phyloP scores from a whole-genome alignment of 2,113 vertebrate genomes.

The Lipotes vexillifer region DNA sequence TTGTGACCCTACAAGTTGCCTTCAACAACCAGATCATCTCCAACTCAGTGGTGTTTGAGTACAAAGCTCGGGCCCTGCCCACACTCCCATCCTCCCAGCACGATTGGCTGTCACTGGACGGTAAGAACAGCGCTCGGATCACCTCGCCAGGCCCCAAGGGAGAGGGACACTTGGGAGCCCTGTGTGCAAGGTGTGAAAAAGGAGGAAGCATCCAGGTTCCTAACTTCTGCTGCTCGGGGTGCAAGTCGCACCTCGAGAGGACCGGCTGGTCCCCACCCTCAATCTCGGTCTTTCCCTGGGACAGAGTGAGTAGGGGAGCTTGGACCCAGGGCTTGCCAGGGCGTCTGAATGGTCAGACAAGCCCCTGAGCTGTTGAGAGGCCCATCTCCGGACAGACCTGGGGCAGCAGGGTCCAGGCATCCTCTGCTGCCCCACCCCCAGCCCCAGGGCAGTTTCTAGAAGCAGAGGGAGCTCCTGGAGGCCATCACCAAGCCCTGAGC shows the following conservation, averaged over 20 bases:
- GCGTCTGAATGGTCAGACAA: neutral
- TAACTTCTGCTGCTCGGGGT: neutral
- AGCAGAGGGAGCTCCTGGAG: neutral
- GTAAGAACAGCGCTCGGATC: slow-evolving; percentile 78
- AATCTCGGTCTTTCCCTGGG: neutral
- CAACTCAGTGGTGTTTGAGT: slow-evolving; percentile 98
- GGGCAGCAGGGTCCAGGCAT: neutral
- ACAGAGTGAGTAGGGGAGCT: neutral
- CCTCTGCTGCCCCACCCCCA: neutral
- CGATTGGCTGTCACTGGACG: slow-evolving; percentile 98
- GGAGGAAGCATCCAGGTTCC: neutral
- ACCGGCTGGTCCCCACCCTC: rapidly evolving
- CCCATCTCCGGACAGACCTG: too few relatives aligned
- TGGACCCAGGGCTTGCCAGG: neutral
- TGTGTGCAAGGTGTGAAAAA: too few relatives aligned
- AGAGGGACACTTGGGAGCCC: neutral
- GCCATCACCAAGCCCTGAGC: neutral
- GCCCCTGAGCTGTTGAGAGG: neutral
- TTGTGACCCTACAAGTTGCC: slow-evolving; percentile 98
- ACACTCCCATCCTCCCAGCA: slow-evolving; percentile 98
- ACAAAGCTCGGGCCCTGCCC: slow-evolving; percentile 97
- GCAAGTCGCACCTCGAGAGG: rapidly evolving
- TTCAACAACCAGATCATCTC: slow-evolving; percentile 99
- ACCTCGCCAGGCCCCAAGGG: neutral
- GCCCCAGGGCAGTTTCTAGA: neutral